phyloP scores from a whole-genome alignment of 2,888 invertebrate genomes.

The Camponotus fellah region DNA sequence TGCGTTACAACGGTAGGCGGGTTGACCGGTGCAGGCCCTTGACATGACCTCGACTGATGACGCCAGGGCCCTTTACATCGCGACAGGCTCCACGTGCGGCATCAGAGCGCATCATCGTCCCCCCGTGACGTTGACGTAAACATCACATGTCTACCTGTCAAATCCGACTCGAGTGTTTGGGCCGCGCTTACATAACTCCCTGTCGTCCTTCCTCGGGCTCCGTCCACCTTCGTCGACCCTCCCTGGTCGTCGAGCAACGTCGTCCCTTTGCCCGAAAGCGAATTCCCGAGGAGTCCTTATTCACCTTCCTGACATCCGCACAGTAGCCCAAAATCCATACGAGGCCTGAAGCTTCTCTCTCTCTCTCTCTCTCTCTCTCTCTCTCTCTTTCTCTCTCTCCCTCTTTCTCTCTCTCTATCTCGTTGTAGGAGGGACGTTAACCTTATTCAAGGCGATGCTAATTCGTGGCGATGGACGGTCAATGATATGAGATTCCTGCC shows the following conservation, averaged over 20 bases:
- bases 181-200: neutral
- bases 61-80: neutral
- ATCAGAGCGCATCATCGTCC: neutral
- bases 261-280: neutral
- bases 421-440: neutral
- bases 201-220: neutral
- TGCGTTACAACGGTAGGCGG: constrained; percentile 58
- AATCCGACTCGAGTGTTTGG: neutral
- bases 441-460: neutral
- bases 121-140: neutral
- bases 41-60: no score
- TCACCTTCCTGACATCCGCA: neutral
- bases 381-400: no score
- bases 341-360: neutral
- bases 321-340: neutral
- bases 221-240: neutral
- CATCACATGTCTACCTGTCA: neutral
- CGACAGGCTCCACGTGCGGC: neutral
- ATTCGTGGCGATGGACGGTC: neutral
- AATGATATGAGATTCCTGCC: neutral
- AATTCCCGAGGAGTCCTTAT: neutral
- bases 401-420: no score
- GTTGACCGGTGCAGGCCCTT: neutral
- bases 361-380: no score
- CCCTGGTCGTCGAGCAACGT: neutral